phyloP scores from a whole-genome alignment of 2,888 invertebrate species.

The Catocala sponsa region DNA sequence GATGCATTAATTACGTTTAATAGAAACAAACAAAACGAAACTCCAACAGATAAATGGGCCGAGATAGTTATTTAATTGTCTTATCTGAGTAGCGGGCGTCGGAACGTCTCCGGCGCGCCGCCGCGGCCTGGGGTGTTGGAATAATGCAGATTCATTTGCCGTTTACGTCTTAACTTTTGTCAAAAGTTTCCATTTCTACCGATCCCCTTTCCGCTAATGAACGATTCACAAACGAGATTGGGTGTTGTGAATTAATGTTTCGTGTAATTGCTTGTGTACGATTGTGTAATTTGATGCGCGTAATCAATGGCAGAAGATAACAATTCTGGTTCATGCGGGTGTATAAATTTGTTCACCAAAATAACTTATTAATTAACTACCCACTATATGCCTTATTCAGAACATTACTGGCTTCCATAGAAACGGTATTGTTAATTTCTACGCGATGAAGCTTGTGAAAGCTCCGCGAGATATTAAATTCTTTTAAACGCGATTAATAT shows the following conservation, averaged over 20 bases:
- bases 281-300: conserved; percentile 61
- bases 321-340: conserved; percentile 19
- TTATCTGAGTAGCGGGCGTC: conserved; percentile 71
- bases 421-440: not conserved
- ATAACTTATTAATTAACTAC: not conserved
- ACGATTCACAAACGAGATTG: conserved; percentile 78
- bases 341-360: not conserved
- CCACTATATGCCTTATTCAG: too few species aligned
- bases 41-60: conserved; percentile 79
- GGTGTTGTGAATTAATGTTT: conserved; percentile 77
- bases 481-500: conserved; percentile 2
- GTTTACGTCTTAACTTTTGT: conserved; percentile 81
- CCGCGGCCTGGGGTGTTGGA: conserved; percentile 43
- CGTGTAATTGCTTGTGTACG: conserved; percentile 75
- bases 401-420: not conserved
- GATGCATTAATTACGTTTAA: conserved; percentile 81
- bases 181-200: conserved; percentile 73
- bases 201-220: conserved; percentile 75
- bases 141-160: conserved; percentile 81
- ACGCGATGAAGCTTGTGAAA: not conserved
- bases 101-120: conserved; percentile 51
- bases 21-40: conserved; percentile 84
- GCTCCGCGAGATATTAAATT: not conserved
- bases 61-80: conserved; percentile 85
- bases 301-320: conserved; percentile 51